These are phyloP conservation scores for Rhyacophila evoluta DNA, from an alignment of 2,888 invertebrate species.

Conservation along the genomic window DNA sequence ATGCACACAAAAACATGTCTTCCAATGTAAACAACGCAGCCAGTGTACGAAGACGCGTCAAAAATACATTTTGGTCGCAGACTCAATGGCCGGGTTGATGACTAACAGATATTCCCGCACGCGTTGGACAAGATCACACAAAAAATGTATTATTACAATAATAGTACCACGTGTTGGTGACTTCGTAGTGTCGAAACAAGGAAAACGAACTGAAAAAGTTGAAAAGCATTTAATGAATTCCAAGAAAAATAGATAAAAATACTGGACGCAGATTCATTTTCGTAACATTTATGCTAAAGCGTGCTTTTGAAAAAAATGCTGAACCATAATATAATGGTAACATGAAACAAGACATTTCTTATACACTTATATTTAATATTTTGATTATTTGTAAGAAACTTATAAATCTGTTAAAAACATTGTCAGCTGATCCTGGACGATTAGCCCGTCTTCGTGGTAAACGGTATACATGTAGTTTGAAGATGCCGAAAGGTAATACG, in stretches of 20 bases:
- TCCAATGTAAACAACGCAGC: slow-evolving; percentile 26
- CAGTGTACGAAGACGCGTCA: slow-evolving; percentile 5
- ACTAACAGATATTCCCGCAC: slow-evolving; percentile 25
- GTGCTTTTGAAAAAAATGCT: too few species aligned
- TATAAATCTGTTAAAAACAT: too few species aligned
- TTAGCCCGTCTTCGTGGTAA: too few species aligned
- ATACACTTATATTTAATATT: too few species aligned
- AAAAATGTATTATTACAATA: background rate
- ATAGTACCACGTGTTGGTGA: background rate
- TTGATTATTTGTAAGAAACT: too few species aligned
- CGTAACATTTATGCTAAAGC: too few species aligned
- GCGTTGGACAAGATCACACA: background rate
- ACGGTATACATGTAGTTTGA: too few species aligned
- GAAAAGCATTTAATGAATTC: background rate
- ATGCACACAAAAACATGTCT: slow-evolving; percentile 28
- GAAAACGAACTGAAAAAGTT: background rate
- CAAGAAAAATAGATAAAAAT: background rate
- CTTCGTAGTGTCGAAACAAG: background rate
- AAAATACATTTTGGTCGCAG: slow-evolving; percentile 29
- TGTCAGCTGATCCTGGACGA: too few species aligned
- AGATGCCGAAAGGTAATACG: too few species aligned
- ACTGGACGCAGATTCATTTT: too few species aligned
- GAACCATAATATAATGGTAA: too few species aligned
- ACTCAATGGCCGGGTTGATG: slow-evolving; percentile 31
- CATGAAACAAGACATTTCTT: too few species aligned